phyloP scores from a whole-genome alignment of 2,797 vertebrate species.

The Peromyscus attwateri region DNA sequence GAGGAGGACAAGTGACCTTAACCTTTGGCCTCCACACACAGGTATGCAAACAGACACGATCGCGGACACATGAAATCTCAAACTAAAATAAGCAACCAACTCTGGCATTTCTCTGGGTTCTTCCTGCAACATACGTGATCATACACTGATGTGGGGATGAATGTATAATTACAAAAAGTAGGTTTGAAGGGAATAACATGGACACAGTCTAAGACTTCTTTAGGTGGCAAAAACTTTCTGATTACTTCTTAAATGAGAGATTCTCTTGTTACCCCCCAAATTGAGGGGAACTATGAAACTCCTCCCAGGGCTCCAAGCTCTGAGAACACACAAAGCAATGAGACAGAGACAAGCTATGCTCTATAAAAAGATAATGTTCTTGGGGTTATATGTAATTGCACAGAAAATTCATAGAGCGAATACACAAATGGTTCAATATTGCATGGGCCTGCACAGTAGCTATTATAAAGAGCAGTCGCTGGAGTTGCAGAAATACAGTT shows the following conservation, averaged over 20 bases:
- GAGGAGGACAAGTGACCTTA: background rate
- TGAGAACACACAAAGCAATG: constrained; percentile 5
- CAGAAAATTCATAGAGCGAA: constrained; percentile 67
- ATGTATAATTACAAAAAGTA: background rate
- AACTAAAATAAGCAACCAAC: constrained; percentile 12
- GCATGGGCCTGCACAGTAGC: constrained; percentile 24
- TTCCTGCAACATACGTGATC: background rate
- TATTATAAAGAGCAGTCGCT: constrained; percentile 67
- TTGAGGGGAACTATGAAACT: background rate
- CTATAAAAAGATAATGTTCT: constrained; percentile 68
- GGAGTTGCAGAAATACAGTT: constrained; percentile 31
- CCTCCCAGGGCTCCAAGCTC: background rate
- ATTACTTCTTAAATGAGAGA: constrained; percentile 33
- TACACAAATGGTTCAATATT: constrained; percentile 48
- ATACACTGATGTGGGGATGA: background rate
- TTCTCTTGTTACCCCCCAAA: background rate
- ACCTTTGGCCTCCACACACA: background rate
- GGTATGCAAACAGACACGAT: background rate
- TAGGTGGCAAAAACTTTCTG: background rate
- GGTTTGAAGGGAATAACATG: background rate
- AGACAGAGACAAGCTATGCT: constrained; percentile 16
- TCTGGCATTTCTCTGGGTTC: constrained; percentile 48
- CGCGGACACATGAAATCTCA: background rate
- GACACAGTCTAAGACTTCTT: background rate
- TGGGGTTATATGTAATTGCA: constrained; percentile 52